A percentile compares a stretch with the other conserved stretches of the same genome.
These are phyloP conservation scores for Beroe forskalii DNA, from an alignment of 37 sponge, comb jelly and placozoan genomes.

Conservation along the genomic window DNA sequence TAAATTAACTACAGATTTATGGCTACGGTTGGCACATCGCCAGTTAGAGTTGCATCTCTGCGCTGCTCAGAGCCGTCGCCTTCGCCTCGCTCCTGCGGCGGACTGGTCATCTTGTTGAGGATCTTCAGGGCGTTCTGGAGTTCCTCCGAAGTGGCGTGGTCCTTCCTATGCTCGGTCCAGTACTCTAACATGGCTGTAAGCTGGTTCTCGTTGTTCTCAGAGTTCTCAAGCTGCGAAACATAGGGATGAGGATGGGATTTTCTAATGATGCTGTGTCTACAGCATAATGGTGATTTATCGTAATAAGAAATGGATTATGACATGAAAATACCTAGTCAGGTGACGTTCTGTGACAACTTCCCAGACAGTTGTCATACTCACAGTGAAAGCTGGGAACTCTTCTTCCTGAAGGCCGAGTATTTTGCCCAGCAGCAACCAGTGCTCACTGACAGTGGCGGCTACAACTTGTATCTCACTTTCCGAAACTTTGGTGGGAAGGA, in stretches of 20 bases:
- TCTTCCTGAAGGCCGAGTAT: conserved; percentile 45
- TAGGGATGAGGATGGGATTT: too few relatives aligned
- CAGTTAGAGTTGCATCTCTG: background rate
- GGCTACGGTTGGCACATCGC: background rate
- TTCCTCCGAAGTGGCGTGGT: conserved; percentile 46
- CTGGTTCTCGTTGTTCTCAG: background rate
- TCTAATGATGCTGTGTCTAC: too few relatives aligned
- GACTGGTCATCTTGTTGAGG: conserved; percentile 26
- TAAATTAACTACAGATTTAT: conserved; percentile 12
- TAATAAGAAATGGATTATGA: too few relatives aligned
- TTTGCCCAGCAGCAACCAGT: conserved; percentile 9
- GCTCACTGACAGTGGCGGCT: conserved; percentile 34
- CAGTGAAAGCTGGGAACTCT: conserved; percentile 1
- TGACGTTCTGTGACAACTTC: too few relatives aligned
- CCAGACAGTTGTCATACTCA: conserved; percentile 9
- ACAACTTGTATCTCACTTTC: conserved; percentile 54
- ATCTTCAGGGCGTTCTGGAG: conserved; percentile 60
- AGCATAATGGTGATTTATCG: too few relatives aligned
- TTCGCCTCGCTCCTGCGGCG: background rate
- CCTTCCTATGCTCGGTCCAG: conserved; percentile 13
- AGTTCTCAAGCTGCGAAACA: background rate
- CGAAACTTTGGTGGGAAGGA: conserved; percentile 32
- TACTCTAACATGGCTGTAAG: conserved; percentile 41
- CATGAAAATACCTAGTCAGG: too few relatives aligned
- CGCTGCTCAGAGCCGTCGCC: background rate